phyloP scores from a whole-genome alignment of 2,113 vertebrate species.

The Ascaphus truei region DNA sequence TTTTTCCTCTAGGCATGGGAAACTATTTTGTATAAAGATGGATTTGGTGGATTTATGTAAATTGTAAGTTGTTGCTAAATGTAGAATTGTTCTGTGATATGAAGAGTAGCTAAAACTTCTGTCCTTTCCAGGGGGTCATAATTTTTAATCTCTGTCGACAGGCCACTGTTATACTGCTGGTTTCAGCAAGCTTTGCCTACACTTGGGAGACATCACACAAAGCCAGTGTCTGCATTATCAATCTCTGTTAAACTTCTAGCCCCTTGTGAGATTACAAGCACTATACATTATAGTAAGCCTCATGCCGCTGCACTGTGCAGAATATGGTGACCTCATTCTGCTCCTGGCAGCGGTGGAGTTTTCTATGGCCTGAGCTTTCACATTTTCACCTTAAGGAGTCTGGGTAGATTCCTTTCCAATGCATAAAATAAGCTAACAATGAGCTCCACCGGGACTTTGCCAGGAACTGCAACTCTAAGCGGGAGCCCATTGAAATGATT shows the following conservation, averaged over 20 bases:
- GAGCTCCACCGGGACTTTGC: slow-evolving; percentile 22
- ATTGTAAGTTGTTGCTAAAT: neutral
- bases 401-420: neutral
- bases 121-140: neutral
- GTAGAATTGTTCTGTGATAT: neutral
- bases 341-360: slow-evolving; percentile 8
- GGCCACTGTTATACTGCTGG: neutral
- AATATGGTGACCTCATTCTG: slow-evolving; percentile 2
- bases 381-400: slow-evolving; percentile 18
- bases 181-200: neutral
- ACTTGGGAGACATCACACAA: neutral
- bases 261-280: neutral
- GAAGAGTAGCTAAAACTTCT: neutral
- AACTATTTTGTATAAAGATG: no score
- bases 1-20: no score
- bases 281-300: neutral
- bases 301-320: neutral
- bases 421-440: slow-evolving; percentile 10
- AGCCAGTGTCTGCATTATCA: slow-evolving; percentile 15
- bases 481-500: neutral
- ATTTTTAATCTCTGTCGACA: slow-evolving; percentile 1
- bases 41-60: neutral
- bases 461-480: neutral
- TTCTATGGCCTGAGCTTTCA: slow-evolving; percentile 10
- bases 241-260: neutral